phyloP scores from a whole-genome alignment of 2,113 vertebrate species.

The Notechis scutatus region DNA sequence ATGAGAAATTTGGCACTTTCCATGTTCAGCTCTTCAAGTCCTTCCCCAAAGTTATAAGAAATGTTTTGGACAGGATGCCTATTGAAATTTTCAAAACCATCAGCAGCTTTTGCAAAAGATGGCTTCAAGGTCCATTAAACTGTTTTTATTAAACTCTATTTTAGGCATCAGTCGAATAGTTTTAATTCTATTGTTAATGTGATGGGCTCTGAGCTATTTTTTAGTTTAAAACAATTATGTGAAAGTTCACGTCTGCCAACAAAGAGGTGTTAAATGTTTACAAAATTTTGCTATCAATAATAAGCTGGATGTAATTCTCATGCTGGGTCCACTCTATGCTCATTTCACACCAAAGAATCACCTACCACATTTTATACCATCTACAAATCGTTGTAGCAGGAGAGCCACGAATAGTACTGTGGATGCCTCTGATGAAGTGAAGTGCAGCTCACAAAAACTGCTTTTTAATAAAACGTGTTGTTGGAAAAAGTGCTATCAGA shows the following conservation, averaged over 20 bases:
- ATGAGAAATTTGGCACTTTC: not conserved
- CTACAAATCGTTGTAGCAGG: not conserved
- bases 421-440: not conserved
- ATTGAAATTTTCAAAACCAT: not conserved
- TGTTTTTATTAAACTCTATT: not conserved
- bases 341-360: not conserved
- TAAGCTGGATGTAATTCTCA: not conserved
- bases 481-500: not conserved
- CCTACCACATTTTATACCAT: not conserved
- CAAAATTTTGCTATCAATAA: not conserved
- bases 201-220: not conserved
- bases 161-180: not conserved
- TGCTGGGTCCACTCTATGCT: not conserved
- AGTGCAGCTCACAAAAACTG: not conserved
- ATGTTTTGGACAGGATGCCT: not conserved
- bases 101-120: not conserved
- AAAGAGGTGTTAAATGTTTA: not conserved
- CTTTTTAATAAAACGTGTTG: not conserved
- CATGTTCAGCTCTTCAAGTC: not conserved
- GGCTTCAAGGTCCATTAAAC: not conserved
- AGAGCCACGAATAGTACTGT: not conserved
- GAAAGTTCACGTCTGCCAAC: not conserved
- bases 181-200: not conserved
- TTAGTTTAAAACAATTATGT: not conserved
- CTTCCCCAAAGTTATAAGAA: not conserved